phyloP scores from a whole-genome alignment of 2,113 vertebrate species.

The Menidia beryllina region DNA sequence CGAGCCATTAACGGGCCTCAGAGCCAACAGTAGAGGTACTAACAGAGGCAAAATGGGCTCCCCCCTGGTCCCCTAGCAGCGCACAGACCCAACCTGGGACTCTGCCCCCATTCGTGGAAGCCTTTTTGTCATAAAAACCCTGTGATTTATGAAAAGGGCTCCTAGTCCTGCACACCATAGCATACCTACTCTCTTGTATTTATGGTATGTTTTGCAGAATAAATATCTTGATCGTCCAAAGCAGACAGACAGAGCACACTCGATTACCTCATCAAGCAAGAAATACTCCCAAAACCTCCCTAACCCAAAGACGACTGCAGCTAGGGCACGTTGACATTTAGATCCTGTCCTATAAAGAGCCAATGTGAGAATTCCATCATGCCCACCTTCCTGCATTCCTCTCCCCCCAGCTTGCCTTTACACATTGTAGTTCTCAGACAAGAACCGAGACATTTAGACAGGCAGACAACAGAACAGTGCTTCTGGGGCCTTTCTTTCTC shows the following conservation, averaged over 20 bases:
- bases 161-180: too few relatives aligned
- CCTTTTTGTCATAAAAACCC: too few relatives aligned
- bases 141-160: too few relatives aligned
- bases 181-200: too few relatives aligned
- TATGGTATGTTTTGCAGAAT: too few relatives aligned
- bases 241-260: constrained; percentile 6
- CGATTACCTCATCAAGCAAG: constrained; percentile 3
- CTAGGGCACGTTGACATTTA: constrained; percentile 25
- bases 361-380: constrained; percentile 44
- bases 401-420: constrained; percentile 33
- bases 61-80: too few relatives aligned
- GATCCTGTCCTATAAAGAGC: constrained; percentile 42
- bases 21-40: too few relatives aligned
- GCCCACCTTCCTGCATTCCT: constrained; percentile 38
- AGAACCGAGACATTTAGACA: constrained; percentile 47
- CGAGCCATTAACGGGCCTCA: too few relatives aligned
- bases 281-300: constrained; percentile 12
- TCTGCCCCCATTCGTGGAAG: too few relatives aligned
- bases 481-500: constrained; percentile 57
- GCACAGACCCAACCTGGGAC: too few relatives aligned
- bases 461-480: constrained; percentile 47
- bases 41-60: too few relatives aligned
- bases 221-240: too few relatives aligned
- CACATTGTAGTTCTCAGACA: constrained; percentile 48
- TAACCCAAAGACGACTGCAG: constrained; percentile 25